Conservation (phyloP, 2,113 vertebrate species). For the Phylloscopus whistleri region DNA sequence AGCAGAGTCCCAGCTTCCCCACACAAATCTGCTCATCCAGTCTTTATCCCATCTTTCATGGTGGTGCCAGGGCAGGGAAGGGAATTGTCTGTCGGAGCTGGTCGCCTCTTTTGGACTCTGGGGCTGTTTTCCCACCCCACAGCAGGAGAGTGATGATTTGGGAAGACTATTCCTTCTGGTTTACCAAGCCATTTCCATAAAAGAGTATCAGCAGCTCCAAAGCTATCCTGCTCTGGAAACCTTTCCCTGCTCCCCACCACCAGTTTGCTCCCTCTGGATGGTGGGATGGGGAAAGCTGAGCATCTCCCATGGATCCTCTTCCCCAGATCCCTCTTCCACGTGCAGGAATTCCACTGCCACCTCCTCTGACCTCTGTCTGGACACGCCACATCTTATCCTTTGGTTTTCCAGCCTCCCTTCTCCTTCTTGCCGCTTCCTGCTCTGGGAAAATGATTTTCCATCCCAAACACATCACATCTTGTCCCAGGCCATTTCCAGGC, state of each 20-base stretch:
- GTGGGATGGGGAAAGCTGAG: neutral
- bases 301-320: neutral
- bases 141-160: neutral
- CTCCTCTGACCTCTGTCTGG: neutral
- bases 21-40: neutral
- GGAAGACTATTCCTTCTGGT: neutral
- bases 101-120: neutral
- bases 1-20: neutral
- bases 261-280: neutral
- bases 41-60: neutral
- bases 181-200: neutral
- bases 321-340: neutral
- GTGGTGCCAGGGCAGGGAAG: neutral
- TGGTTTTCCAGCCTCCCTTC: neutral
- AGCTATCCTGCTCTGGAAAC: neutral
- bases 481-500: accelerated
- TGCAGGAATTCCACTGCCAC: neutral
- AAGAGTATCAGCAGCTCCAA: neutral
- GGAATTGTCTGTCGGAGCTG: neutral
- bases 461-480: neutral
- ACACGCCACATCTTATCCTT: neutral
- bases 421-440: accelerated
- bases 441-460: neutral
- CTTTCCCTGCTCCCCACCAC: neutral
- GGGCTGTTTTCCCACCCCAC: neutral